Base-by-base conservation (phyloP, 2,888 invertebrate species). In the Meiosimyza decipiens region DNA sequence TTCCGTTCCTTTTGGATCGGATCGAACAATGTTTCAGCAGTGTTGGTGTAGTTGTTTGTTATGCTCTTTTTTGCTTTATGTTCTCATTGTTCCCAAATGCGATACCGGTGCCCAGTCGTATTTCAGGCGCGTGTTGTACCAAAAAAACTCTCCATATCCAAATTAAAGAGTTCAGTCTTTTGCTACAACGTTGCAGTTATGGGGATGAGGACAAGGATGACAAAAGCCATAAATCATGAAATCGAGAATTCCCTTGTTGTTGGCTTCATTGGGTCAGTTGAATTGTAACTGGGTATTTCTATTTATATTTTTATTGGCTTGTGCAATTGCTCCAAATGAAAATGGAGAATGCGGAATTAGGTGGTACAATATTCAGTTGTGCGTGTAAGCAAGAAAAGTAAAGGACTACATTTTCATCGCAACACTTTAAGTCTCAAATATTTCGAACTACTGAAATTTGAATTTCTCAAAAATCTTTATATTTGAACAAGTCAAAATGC, bases 251-350 rank as follows among this genome's bases (percentile, higher is more conserved):
- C 40, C 1, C 9, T 71, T 65, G 66, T 52, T 71, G 67, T 71
- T 60, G 70, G 71, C 71, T 68, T 73, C 68, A 71, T 74, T 74
- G 68, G 72, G 74, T 73, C 74, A 74, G 63, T 71, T 71, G 59
- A 64, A 67, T 28, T 57, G 22, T 22, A 50, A 60, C 68, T 71
- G 16, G 28, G 28, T 40, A 33, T 60, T n/a, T 66, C 51, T 59
- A 40, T n/a, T 33, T 33, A 6, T 0, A 33, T 60, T 60, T n/a
- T 12, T 40, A 28, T 33, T 55, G 15, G 12, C 12, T 65, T 51
- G 50, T n/a, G 16, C 13, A 12, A 16, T 22, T 18, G 18, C 28
- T 64, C 65, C 40, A 1, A 6, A 51, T 59, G 57, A 47, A 55
- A 57, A 28, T 71, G 63, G 40, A 65, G n/a, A 33, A 57, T 50